Conservation (phyloP, 2,113 vertebrate species). For the Neopipo cinnamomea region DNA sequence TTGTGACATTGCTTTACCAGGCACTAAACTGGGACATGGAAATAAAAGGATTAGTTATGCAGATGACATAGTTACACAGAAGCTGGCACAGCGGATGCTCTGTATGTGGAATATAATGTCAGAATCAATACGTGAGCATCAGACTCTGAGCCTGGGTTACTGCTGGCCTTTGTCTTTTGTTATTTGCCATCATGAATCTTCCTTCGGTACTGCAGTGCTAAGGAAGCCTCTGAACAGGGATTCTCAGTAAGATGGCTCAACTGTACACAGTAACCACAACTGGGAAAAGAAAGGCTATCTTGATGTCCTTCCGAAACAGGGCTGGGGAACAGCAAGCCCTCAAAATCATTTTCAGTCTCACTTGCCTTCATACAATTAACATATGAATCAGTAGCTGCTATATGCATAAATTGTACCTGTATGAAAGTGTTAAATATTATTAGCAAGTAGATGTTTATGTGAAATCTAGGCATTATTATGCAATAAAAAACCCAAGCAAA, state of each 20-base stretch:
- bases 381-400: background rate
- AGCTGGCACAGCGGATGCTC: background rate
- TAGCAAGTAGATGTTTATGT: background rate
- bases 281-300: background rate
- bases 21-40: background rate
- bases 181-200: background rate
- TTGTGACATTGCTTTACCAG: background rate
- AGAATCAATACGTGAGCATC: background rate
- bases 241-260: background rate
- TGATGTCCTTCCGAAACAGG: background rate
- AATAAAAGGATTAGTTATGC: conserved; percentile 35
- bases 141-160: background rate
- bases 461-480: background rate
- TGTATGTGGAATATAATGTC: background rate
- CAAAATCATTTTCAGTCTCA: background rate
- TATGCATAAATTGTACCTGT: background rate
- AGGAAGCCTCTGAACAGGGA: background rate
- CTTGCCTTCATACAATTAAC: background rate
- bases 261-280: background rate
- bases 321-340: background rate
- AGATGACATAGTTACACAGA: background rate
- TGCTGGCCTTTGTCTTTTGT: background rate
- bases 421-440: background rate
- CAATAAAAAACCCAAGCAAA: background rate
- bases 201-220: background rate